phyloP scores from a whole-genome alignment of 53 echinoderm and acorn worm species.

The Echinarachnius parma region DNA sequence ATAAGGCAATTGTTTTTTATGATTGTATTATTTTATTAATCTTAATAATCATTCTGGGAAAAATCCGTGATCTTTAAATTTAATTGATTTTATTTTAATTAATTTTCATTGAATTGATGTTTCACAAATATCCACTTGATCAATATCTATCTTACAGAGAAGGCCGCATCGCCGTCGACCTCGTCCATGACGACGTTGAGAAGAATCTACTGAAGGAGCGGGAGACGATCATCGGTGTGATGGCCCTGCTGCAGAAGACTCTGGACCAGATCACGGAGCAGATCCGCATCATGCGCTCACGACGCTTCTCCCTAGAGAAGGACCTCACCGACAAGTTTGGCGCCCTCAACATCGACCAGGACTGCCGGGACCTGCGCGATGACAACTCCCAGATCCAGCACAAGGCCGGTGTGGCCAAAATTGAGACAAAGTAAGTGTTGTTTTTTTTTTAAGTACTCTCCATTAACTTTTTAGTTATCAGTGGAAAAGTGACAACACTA shows the following conservation, averaged over 20 bases:
- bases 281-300: conserved; percentile 86
- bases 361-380: conserved; percentile 80
- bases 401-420: conserved; percentile 78
- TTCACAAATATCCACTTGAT: too few relatives aligned
- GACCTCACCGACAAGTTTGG: conserved; percentile 92
- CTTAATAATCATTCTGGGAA: too few relatives aligned
- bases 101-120: too few relatives aligned
- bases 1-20: too few relatives aligned
- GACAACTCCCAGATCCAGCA: conserved; percentile 67
- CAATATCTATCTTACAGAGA: conserved; percentile 48
- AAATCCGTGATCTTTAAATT: too few relatives aligned
- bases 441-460: background rate
- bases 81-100: too few relatives aligned
- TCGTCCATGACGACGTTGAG: conserved; percentile 96
- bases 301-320: conserved; percentile 83
- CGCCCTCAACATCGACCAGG: conserved; percentile 82
- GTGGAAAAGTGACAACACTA: too few relatives aligned
- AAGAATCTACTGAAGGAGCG: conserved; percentile 88
- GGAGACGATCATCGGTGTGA: conserved; percentile 78
- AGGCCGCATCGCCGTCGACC: conserved; percentile 80
- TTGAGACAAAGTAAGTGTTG: conserved; percentile 90
- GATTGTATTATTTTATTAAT: too few relatives aligned
- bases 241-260: conserved; percentile 91
- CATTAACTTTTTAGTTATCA: background rate
- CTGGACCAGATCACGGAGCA: conserved; percentile 93